These are phyloP conservation scores for Cydia strobilella DNA, from an alignment of 1,140 invertebrate species.

Conservation along the genomic window DNA sequence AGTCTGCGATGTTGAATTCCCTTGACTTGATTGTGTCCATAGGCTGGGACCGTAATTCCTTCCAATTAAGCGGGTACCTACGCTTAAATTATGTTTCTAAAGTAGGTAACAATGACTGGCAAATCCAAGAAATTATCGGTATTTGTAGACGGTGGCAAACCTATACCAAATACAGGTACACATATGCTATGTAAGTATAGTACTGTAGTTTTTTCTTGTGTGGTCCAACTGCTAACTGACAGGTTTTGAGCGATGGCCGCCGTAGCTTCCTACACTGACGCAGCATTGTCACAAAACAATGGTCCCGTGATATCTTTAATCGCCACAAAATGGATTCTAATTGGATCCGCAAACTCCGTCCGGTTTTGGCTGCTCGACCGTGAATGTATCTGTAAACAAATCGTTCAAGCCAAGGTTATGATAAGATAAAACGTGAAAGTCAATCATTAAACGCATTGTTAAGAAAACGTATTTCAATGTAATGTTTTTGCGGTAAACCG, in stretches of 20 bases:
- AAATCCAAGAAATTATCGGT: no score
- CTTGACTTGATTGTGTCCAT: no score
- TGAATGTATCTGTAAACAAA: constrained; percentile 27
- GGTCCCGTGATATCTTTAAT: constrained; percentile 70
- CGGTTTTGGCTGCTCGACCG: constrained; percentile 32
- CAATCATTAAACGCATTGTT: constrained; percentile 32
- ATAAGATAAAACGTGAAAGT: constrained; percentile 28
- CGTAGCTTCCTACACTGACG: constrained; percentile 55
- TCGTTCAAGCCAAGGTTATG: constrained; percentile 31
- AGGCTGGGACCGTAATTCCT: no score
- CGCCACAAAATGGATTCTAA: constrained; percentile 73
- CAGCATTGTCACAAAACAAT: constrained; percentile 70
- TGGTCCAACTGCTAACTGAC: constrained; percentile 14
- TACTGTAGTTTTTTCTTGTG: constrained; percentile 6
- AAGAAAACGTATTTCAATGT: constrained; percentile 13
- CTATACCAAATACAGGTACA: no score
- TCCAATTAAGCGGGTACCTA: no score
- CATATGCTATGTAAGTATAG: not conserved
- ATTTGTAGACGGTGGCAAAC: no score
- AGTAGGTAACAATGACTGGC: no score
- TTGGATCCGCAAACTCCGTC: constrained; percentile 67
- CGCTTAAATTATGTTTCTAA: no score
- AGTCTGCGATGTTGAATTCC: no score
- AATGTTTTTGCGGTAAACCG: not conserved
- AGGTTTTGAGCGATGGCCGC: constrained; percentile 57